phyloP scores from a whole-genome alignment of 2,888 invertebrate genomes.

The Orgyia antiqua region DNA sequence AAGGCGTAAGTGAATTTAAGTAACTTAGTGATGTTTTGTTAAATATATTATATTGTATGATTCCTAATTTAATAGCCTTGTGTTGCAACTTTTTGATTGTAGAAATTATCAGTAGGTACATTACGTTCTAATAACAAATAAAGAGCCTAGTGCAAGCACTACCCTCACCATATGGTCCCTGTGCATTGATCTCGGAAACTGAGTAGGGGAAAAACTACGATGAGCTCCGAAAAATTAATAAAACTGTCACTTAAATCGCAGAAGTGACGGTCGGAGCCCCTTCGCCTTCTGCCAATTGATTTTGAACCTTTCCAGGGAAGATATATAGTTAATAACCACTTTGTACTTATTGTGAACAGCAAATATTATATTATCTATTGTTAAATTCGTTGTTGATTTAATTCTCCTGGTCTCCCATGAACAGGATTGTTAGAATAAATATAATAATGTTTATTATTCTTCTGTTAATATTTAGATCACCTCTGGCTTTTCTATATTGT shows the following conservation, averaged over 20 bases:
- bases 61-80: no score
- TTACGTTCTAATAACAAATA: no score
- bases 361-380: constrained; percentile 51
- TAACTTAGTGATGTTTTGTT: no score
- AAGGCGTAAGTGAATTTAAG: no score
- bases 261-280: constrained; percentile 63
- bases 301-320: constrained; percentile 37
- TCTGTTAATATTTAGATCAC: no score
- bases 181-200: constrained; percentile 60
- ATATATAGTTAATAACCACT: constrained; percentile 35
- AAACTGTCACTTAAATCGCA: constrained; percentile 84
- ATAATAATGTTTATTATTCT: no score
- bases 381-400: constrained; percentile 68
- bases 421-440: constrained; percentile 60
- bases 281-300: constrained; percentile 41
- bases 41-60: no score
- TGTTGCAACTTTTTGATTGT: no score
- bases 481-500: no score
- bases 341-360: constrained; percentile 24
- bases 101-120: no score
- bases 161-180: constrained; percentile 68
- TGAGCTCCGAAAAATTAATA: constrained; percentile 83
- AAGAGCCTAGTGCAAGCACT: no score
- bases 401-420: constrained; percentile 57
- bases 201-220: constrained; percentile 66